A percentile compares a stretch with the other conserved stretches of the same genome.
phyloP scores from a whole-genome alignment of 2,113 vertebrate species.

The Macaca fascicularis region T2T-MFA8v1.1 NC_088389.1:52641501-52642000 shows the following conservation, averaged over 20 bases:
- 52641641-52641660: not conserved
- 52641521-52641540: not conserved
- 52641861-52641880: not conserved
- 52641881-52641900: not conserved
- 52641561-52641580: slow-evolving; percentile 45
- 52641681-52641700: not conserved
- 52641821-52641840: slow-evolving; percentile 34
- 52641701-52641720: not conserved
- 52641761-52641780: not conserved
- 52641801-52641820: not conserved
- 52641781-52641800: slow-evolving; percentile 28
- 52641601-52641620: not conserved
- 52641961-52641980: not conserved
- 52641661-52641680: not conserved
- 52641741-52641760: slow-evolving; percentile 30
- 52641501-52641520: slow-evolving; percentile 32
- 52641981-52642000: not conserved
- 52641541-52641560: slow-evolving; percentile 13
- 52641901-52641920: slow-evolving; percentile 24
- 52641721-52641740: not conserved
- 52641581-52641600: slow-evolving; percentile 10
- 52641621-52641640: not conserved
- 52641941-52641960: slow-evolving; percentile 11
- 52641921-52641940: not conserved
- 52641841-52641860: slow-evolving; percentile 22